phyloP scores from a whole-genome alignment of 2,888 invertebrate genomes.

The Leptodirus hochenwartii region DNA sequence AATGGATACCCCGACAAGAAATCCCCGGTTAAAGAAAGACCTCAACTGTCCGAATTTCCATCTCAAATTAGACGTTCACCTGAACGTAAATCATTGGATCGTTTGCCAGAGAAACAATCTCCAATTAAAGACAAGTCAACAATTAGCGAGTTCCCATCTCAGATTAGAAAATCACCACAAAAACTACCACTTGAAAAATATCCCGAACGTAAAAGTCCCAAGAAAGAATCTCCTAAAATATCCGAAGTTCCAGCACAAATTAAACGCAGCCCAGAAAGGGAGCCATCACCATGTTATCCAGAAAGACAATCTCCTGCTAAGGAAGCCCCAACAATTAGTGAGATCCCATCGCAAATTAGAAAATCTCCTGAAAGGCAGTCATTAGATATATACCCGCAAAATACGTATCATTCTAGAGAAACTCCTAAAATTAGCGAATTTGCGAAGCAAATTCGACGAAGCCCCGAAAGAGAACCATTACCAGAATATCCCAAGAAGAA shows the following conservation, averaged over 20 bases:
- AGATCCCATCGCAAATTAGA: constrained; percentile 16
- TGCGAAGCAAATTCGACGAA: constrained; percentile 14
- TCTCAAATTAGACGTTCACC: too few relatives aligned
- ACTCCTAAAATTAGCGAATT: constrained; percentile 14
- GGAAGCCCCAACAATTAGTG: constrained; percentile 11
- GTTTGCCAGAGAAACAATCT: too few relatives aligned
- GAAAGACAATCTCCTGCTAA: constrained; percentile 10
- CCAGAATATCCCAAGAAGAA: constrained; percentile 11
- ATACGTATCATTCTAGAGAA: constrained; percentile 9
- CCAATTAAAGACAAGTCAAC: too few relatives aligned
- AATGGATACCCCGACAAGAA: too few relatives aligned
- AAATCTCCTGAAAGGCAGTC: constrained; percentile 14
- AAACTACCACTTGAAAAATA: too few relatives aligned
- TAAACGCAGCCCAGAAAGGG: constrained; percentile 9
- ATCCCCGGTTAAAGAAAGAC: too few relatives aligned
- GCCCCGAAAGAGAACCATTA: constrained; percentile 13
- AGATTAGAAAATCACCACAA: too few relatives aligned
- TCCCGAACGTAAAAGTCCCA: constrained; percentile 11
- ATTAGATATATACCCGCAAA: constrained; percentile 14
- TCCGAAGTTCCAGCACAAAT: constrained; percentile 12
- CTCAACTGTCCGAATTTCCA: too few relatives aligned
- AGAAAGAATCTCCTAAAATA: constrained; percentile 8
- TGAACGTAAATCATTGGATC: too few relatives aligned
- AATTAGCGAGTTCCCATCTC: too few relatives aligned
- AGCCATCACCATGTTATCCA: constrained; percentile 8